Percentiles rank a stretch among this genome's conserved stretches.
These are phyloP conservation scores for Lacerta bilineata DNA, from an alignment of 2,797 vertebrate species.

Conservation along the genomic window DNA sequence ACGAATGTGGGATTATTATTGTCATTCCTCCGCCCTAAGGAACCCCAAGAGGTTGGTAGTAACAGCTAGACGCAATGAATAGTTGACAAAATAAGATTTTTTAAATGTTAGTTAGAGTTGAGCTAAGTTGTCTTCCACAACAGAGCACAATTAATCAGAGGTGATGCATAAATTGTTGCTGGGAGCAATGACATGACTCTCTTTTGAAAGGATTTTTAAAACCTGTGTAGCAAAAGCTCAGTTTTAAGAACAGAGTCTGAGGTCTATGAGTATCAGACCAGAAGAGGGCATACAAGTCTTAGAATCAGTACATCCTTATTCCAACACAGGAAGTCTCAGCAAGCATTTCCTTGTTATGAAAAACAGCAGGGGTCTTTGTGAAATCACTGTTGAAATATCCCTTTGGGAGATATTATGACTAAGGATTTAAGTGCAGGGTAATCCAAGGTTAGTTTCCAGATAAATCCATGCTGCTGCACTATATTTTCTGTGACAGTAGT, in stretches of 20 bases:
- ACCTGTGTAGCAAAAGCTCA: slow-evolving; percentile 64
- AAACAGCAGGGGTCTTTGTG: slow-evolving; percentile 31
- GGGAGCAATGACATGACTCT: slow-evolving; percentile 67
- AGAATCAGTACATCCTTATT: background rate
- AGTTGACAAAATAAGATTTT: slow-evolving; percentile 65
- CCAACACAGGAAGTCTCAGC: background rate
- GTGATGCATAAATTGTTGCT: slow-evolving; percentile 66
- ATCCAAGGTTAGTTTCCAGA: slow-evolving; percentile 57
- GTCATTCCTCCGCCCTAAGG: background rate
- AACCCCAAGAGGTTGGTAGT: slow-evolving; percentile 49
- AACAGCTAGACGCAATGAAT: slow-evolving; percentile 51
- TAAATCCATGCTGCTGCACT: slow-evolving; percentile 12
- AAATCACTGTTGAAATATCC: slow-evolving; percentile 43
- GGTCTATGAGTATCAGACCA: slow-evolving; percentile 63
- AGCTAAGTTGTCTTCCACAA: slow-evolving; percentile 58
- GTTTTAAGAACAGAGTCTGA: slow-evolving; percentile 41
- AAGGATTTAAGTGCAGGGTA: slow-evolving; percentile 47
- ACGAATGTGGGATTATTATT: background rate
- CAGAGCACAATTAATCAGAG: slow-evolving; percentile 69
- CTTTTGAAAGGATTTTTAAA: slow-evolving; percentile 68
- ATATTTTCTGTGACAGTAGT: slow-evolving; percentile 6
- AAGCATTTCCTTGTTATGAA: slow-evolving; percentile 49
- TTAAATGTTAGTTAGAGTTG: slow-evolving; percentile 52
- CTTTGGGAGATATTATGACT: slow-evolving; percentile 46
- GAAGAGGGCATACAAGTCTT: slow-evolving; percentile 54